Evolutionary conservation across 2,113 vertebrate genomes (phyloP).

Genomic region (Gambusia affinis): DNA sequence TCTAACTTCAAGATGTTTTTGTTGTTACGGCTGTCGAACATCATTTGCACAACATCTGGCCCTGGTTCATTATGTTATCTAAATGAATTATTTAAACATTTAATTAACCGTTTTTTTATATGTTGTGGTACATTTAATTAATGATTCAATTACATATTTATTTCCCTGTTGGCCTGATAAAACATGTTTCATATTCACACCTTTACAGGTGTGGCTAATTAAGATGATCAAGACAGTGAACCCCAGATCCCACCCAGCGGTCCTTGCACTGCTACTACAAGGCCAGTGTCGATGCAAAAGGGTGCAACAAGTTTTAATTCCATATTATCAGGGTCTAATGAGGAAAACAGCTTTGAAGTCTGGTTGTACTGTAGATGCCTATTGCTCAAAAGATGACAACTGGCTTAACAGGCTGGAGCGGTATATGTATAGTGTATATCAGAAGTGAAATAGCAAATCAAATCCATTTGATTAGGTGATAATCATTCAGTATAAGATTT

Average conservation of each 20-base stretch:
- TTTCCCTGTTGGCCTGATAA: no score
- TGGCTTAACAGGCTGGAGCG: neutral
- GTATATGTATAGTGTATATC: no score
- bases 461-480: no score
- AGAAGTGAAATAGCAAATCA: neutral
- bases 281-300: neutral
- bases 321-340: neutral
- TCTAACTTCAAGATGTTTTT: no score
- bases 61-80: no score
- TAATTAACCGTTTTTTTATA: no score
- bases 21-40: no score
- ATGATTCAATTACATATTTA: no score
- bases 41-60: no score
- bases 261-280: neutral
- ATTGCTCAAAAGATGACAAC: neutral
- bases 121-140: no score
- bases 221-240: neutral
- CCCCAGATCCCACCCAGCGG: neutral
- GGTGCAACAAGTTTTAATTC: neutral
- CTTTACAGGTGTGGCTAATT: constrained; percentile 13
- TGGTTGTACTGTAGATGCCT: neutral
- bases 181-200: neutral
- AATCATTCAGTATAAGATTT: no score
- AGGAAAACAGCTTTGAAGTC: neutral
- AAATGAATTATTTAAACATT: no score